Base-by-base conservation (phyloP, 2,888 invertebrate species). In the Camponotus fellah region DNA sequence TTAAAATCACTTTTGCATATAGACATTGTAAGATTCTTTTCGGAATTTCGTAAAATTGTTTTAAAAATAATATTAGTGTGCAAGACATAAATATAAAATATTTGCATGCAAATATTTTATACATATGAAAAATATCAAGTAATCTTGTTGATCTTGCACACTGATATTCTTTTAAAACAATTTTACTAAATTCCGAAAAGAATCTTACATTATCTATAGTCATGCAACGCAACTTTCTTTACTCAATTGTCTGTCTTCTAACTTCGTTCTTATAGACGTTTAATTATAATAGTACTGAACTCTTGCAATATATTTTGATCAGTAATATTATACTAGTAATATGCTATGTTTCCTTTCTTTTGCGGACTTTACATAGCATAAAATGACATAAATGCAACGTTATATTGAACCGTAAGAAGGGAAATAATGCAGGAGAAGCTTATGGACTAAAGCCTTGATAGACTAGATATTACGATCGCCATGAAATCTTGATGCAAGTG, bases 401-500 rank as follows among this genome's bases (percentile, higher is more conserved):
- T 40, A 68, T 12, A 49, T 9, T 68, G 0, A 53, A 40, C 32
- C 10, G 14, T n/a, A 68, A 17, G 8, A 14, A 65, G 0, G 6
- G 14, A 46, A 75, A 34, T 46, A 74, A 75, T n/a, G 3, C 14
- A 17, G 49, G 9, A 77, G 2, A n/a, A 26, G n/a, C 6, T 10
- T 74, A 6, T 43, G 10, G 58, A 74, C 21, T 0, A 56, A 53
- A 17, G 0, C 10, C 17, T 21, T 12, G 46, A 66, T 53, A 53
- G 53, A 76, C 26, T 2, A 53, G n/a, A 14, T 56, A 66, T 77
- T 66, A 66, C n/a, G 8, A 53, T 56, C n/a, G 53, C n/a, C n/a
- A 77, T 77, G 12, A 56, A 77, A 77, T 77, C 40, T 77, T 66
- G 9, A 77, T 77, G n/a, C 40, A 32, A 1, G 5, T 46, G 14